Evolutionary conservation across 2,113 vertebrate genomes (phyloP), one percentile per base, ranked within the genome.

Genomic region (Corydoras maculifer): DNA sequence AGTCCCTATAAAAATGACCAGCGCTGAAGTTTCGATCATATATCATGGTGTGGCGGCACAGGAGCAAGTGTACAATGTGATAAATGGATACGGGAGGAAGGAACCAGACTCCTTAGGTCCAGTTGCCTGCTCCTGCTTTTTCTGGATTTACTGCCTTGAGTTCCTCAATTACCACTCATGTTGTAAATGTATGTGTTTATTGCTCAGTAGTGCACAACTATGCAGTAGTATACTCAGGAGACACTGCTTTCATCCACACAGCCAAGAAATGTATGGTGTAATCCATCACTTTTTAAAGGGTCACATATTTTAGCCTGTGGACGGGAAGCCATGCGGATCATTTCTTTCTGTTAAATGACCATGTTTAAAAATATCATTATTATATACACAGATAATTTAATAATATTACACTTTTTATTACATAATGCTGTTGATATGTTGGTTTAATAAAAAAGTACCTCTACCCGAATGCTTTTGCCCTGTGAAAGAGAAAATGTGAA

Each of bases 141-240:
- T 50, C 51, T 30, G 63, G 55, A 78, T 78, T 75, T 78, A 78
- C 65, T 57, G 69, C 65, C 51, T 14, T 13, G 60, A 72, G 69
- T 35, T 59, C 63, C 68, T 68, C 60, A 60, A 71, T 75, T 68
- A 69, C 68, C 43, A 48, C 64, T 67, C 62, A 57, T 59, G 73
- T 65, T 65, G 61, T 63, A 57, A 58, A 49, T 60, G 57, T 69
- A 30, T 69, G 65, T 77, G 68, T 74, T 70, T 74, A 71, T 63
- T 58, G 60, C 63, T 54, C 62, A 12, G 63, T 63, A 49, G 32
- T 54, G 64, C 59, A 63, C 51, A 58, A 64, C 32, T 31, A 32
- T 65, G 62, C 11, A 48, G 25, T 15, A 58, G 65, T 57, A 67
- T 70, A 77, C 62, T 50, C 7, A 32, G 54, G 30, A 65, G 62